Evolutionary conservation across 2,888 invertebrate species (phyloP), one percentile per base, ranked within the genome.

Genomic region (Drosophila paracracens): DNA sequence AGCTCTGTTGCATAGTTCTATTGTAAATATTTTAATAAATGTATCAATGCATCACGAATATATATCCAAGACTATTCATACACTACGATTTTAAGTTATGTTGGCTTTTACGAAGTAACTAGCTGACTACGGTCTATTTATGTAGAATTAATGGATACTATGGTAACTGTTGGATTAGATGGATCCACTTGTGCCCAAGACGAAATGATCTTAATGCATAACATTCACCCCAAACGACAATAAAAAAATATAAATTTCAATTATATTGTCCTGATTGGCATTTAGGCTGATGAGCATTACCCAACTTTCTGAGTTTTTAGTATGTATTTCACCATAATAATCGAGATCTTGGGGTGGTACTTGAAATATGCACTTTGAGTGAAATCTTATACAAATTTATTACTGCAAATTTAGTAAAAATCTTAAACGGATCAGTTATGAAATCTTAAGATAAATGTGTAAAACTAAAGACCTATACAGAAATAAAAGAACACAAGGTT

Each of bases 1-100:
- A 64, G 66, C 40, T 54, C 56, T 67, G 88, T 90, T 88, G 65
- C 69, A 72, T 89, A 88, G 82, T 84, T 80, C 29, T 76, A 80
- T 74, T 89, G 81, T 85, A 79, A 59, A 89, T 89, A 88, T 71
- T 75, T 61, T 63, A 58, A 81, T 63, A 80, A 36, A 80, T 33
- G 27, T 31, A 21, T 3, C 33, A 68, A 54, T 50, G 74, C 74
- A 74, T 51, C 18, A 10, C 8, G 10, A 21, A 29, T 46, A 18
- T 35, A n/a, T 31, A 16, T 4, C 4, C 8, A 7, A 38, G 2
- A 5, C 54, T 38, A 6, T 43, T 40, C 38, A 7, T n/a, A n/a
- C 5, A 18, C 1, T 54, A 10, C 16, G 10, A 6, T 25, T 25
- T 11, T 18, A 3, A 46, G 0, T 21, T 21, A 1, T 21, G 21